Conservation (phyloP, 2,797 vertebrate species). For the Sebastolobus alascanus region DNA sequence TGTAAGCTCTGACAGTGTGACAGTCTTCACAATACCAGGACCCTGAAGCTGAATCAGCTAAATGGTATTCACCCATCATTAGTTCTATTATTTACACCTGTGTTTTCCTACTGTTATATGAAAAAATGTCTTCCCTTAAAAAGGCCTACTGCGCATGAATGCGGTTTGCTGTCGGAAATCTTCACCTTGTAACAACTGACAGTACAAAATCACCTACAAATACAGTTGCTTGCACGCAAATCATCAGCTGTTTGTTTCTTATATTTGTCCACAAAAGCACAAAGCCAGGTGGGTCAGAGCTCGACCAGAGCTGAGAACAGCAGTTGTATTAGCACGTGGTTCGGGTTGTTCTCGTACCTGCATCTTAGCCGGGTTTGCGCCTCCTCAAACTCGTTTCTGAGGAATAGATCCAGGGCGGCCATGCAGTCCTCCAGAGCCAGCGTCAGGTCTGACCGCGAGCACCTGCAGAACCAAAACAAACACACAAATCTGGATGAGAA, state of each 20-base stretch:
- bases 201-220: slow-evolving; percentile 2
- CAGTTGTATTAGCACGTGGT: neutral
- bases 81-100: neutral
- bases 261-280: neutral
- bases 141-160: neutral
- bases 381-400: slow-evolving; percentile 95
- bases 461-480: slow-evolving; percentile 82
- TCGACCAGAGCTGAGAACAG: neutral
- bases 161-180: neutral
- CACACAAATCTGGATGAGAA: slow-evolving; percentile 33
- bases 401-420: slow-evolving; percentile 94
- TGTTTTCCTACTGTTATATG: neutral
- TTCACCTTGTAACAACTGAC: neutral
- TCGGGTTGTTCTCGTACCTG: slow-evolving; percentile 84
- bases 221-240: neutral
- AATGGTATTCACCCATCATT: neutral
- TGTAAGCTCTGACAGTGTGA: neutral
- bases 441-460: slow-evolving; percentile 88
- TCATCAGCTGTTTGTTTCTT: slow-evolving; percentile 1
- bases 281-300: slow-evolving; percentile 21
- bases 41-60: neutral
- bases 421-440: slow-evolving; percentile 93
- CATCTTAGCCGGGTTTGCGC: slow-evolving; percentile 89
- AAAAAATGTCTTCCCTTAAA: neutral
- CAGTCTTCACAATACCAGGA: too few species aligned